Percentiles rank a stretch among this genome's conserved stretches.
phyloP scores from a whole-genome alignment of 2,888 invertebrate species.

The Hydriomena furcata region DNA sequence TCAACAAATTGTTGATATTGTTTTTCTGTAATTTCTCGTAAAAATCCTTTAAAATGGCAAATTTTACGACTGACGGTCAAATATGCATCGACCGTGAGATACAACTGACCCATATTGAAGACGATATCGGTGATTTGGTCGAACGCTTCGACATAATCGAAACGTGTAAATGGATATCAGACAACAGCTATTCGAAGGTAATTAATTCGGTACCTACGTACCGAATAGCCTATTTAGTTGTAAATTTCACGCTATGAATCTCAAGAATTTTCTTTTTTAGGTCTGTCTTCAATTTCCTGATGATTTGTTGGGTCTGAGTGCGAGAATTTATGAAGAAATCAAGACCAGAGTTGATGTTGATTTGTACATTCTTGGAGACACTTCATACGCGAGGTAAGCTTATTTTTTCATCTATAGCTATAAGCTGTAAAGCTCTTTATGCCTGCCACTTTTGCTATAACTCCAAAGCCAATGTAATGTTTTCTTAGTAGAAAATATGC shows the following conservation, averaged over 20 bases:
- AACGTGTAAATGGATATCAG: slow-evolving; percentile 88
- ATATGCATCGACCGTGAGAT: slow-evolving; percentile 79
- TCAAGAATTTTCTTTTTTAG: slow-evolving; percentile 65
- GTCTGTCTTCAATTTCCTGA: slow-evolving; percentile 97
- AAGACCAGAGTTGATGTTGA: slow-evolving; percentile 72
- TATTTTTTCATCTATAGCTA: slow-evolving; percentile 13
- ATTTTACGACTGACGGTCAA: slow-evolving; percentile 80
- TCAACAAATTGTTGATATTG: no score
- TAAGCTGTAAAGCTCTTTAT: no score
- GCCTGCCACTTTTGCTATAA: no score
- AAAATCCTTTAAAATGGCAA: slow-evolving; percentile 53
- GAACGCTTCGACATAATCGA: slow-evolving; percentile 83
- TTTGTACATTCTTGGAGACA: slow-evolving; percentile 94
- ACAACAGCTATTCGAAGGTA: slow-evolving; percentile 87
- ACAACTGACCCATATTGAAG: slow-evolving; percentile 42
- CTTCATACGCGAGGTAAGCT: slow-evolving; percentile 92
- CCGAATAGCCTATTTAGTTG: not conserved
- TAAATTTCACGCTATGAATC: not conserved
- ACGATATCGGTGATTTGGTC: slow-evolving; percentile 57
- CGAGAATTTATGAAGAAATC: slow-evolving; percentile 85
- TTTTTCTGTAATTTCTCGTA: no score
- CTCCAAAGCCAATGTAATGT: no score
- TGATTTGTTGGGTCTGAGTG: slow-evolving; percentile 87
- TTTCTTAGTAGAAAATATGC: no score
- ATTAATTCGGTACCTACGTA: not conserved